Percentiles rank a stretch among this genome's conserved stretches.
Evolutionary conservation across 2,797 vertebrate genomes (phyloP).

Genomic region (Serranus cabrilla): DNA sequence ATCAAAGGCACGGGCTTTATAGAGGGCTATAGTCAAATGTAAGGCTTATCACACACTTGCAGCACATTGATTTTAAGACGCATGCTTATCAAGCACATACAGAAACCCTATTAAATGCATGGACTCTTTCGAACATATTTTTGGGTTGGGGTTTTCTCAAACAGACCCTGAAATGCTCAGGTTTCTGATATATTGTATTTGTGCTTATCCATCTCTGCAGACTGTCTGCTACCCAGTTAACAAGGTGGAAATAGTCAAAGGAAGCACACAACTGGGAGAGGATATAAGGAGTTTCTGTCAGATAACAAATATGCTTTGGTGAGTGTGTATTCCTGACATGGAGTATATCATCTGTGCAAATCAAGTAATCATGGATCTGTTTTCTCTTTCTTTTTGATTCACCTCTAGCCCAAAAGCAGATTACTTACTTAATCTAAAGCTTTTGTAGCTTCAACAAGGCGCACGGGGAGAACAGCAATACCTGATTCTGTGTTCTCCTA

Average conservation of each 20-base stretch:
- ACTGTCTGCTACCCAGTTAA: slow-evolving; percentile 60
- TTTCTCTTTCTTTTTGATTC: slow-evolving; percentile 10
- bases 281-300: slow-evolving; percentile 53
- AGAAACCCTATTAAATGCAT: slow-evolving; percentile 69
- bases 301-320: slow-evolving; percentile 62
- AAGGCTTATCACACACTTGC: slow-evolving; percentile 76
- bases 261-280: slow-evolving; percentile 48
- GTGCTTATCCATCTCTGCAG: slow-evolving; percentile 70
- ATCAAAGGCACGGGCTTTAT: slow-evolving; percentile 72
- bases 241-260: slow-evolving; percentile 66
- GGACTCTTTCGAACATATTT: slow-evolving; percentile 52
- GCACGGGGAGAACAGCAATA: slow-evolving; percentile 29
- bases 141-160: slow-evolving; percentile 49
- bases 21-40: slow-evolving; percentile 63
- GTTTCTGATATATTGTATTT: slow-evolving; percentile 67
- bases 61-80: slow-evolving; percentile 74
- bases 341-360: slow-evolving; percentile 55
- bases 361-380: slow-evolving; percentile 45
- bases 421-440: slow-evolving; percentile 52
- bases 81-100: slow-evolving; percentile 73
- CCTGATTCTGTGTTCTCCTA: slow-evolving; percentile 42
- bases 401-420: slow-evolving; percentile 42
- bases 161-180: slow-evolving; percentile 54
- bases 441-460: slow-evolving; percentile 39
- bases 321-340: slow-evolving; percentile 37